Base-by-base conservation (phyloP, 2,113 vertebrate species). In the Ahaetulla prasina region DNA sequence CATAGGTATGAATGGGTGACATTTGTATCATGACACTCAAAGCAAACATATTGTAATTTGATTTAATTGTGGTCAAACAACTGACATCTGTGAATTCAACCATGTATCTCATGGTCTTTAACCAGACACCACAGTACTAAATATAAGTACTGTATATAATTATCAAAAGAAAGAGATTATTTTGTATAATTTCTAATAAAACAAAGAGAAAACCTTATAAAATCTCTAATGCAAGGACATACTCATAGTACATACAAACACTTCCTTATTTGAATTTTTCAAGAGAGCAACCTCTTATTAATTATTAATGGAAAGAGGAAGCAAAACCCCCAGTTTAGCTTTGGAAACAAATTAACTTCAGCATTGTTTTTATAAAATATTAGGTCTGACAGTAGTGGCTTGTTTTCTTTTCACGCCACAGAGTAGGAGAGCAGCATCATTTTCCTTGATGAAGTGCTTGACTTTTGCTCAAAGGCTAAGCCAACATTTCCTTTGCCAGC, bases 181-280 rank as follows among this genome's bases (percentile, higher is more conserved):
- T 94, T 95, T 92, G 90, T 91, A 87, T 91, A 88, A 91, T 85
- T 93, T 95, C 87, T 90, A 91, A 91, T 22, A 39, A 90, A 89
- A 92, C 87, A 94, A 94, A 95, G 49, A 80, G n/a, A 93, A 90
- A 85, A 85, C 9, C 94, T 94, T 88, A 22, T 93, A 95, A 93
- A 89, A 85, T 84, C 0, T 0, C 93, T 95, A 96, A 49, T 0
- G 0, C 94, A 95, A 95, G 74, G 92, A 55, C 80, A 57, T 95
- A 96, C 91, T 68, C 80, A 27, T 57, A 43, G 18, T 43, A 43
- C 18, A 43, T 23, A 80, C 35, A 80, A 80, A 80, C 20, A 11
- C 39, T 91, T 39, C 30, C 0, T 47, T 92, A 47, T 89, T 93
- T 93, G 20, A 20, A 2, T 91, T 95, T 93, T 74, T 94, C 87